Base-by-base conservation (phyloP, 2,888 invertebrate genomes). In the Phengaris alcon region DNA sequence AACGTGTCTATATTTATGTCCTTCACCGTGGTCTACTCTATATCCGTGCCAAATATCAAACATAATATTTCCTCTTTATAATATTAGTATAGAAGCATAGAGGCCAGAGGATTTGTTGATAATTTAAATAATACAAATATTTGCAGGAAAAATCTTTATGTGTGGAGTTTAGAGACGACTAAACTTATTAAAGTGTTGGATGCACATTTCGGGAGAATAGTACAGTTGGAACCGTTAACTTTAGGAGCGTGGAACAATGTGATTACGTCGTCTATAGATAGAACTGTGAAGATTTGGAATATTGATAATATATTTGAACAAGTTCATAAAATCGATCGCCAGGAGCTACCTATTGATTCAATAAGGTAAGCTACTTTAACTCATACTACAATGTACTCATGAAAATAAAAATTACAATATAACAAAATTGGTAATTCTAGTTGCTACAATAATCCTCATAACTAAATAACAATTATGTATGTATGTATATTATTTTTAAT, bases 231-330 rank as follows among this genome's bases (percentile, higher is more conserved):
- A 81, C 96, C 98, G 0, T 91, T 99, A 59, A 97, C 97, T 0
- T 95, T 97, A 15, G 97, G 97, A 0, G 95, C 96, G 79, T 98
- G 98, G 98, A 98, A 98, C 87, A 97, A 97, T 86, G 96, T 99
- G 6, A 98, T 99, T 73, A 99, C 99, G 0, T 98, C 99, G 0
- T 99, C 99, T 0, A 98, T 99, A 73, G 99, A 99, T 88, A 95
- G 99, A 77, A 98, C 98, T 0, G 99, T 99, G 8, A 99, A 99
- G 94, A 98, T 99, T 6, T 99, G 99, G 99, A 99, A 99, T 87
- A 98, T 99, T 76, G 98, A 99, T 88, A 99, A 99, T 87, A 99
- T 99, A 80, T 98, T 99, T 84, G 99, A 99, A 85, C 98, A 99
- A 88, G 98, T 99, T 0, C 98, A 98, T 85, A 97, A 97, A 64